phyloP scores from a whole-genome alignment of 2,113 vertebrate species.

The Empidonax traillii region DNA sequence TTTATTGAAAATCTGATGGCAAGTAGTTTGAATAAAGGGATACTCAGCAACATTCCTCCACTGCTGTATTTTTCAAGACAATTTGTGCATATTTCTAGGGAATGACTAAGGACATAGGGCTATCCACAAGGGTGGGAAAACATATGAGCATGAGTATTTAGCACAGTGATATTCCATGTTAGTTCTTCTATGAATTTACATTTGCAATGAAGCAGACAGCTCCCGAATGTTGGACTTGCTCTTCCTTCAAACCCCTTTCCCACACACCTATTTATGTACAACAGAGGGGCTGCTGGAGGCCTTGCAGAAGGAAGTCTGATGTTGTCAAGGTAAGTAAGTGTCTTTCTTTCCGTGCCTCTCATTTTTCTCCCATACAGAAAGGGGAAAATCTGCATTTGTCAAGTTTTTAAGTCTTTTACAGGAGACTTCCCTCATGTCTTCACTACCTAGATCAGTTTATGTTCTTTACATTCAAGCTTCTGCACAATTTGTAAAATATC shows the following conservation, averaged over 20 bases:
- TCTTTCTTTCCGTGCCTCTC: not conserved
- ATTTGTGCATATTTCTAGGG: not conserved
- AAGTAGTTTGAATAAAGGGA: constrained; percentile 11
- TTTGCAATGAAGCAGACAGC: not conserved
- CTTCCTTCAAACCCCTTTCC: not conserved
- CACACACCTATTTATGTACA: not conserved
- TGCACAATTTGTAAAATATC: not conserved
- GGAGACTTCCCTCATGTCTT: not conserved
- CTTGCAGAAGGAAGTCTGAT: not conserved
- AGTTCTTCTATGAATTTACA: not conserved
- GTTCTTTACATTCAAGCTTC: not conserved
- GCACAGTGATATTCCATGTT: not conserved
- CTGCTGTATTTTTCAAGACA: not conserved
- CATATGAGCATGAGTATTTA: not conserved
- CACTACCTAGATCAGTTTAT: not conserved
- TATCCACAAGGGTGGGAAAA: not conserved
- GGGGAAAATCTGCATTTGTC: not conserved
- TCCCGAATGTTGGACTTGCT: not conserved
- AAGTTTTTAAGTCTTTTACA: not conserved
- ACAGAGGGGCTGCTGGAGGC: not conserved
- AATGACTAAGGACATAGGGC: not conserved
- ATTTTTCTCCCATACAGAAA: not conserved
- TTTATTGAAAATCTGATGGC: not conserved
- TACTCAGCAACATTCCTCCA: not conserved
- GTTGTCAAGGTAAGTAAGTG: not conserved